Base-by-base conservation (phyloP, 2,888 invertebrate genomes). In the Pycnomerus fuliginosus region DNA sequence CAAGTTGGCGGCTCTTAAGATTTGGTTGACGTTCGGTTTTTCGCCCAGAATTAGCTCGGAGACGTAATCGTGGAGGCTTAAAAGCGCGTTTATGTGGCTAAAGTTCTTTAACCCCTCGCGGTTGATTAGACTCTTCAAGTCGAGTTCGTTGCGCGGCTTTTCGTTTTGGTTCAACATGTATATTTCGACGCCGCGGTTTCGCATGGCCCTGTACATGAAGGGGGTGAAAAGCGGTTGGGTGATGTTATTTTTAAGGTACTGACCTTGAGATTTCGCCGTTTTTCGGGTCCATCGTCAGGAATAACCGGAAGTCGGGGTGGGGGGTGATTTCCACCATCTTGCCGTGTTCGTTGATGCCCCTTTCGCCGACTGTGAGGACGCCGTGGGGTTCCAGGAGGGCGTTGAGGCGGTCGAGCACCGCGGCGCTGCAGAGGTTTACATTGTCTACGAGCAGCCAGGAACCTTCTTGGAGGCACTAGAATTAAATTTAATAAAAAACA, bases 131-230 rank as follows among this genome's bases (percentile, higher is more conserved):
- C 78, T 75, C 51, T 74, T 75, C 43, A 76, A 64, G 60, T 83
- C 83, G 14, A 71, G 61, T 22, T 60, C 47, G 20, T 63, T 53
- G 24, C 62, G 55, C 13, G 12, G 15, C 10, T 39, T 14, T 31
- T 70, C 68, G 3, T 57, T 61, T 8, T 68, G 64, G 28, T 69
- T 67, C 11, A 74, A 64, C 40, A 88, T 65, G 64, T 72, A 88
- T 58, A 99, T 85, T 76, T 99, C 99, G 0, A 99, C 83, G 2
- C 98, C 96, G 62, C 99, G 80, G 71, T 99, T 99, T 46, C 98
- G 80, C 99, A 99, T 99, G 0, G 99, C 99, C 57, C 92, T 82
- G 23, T 28, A 8, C 8, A 7, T 3, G 2, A 2, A 12, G 12
- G 8, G 3, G 11, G n/a, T n/a, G n/a, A n/a, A n/a, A n/a, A n/a